Evolutionary conservation across 1,140 invertebrate genomes (phyloP), one percentile per base, ranked within the genome.

Genomic region (Zelostemma sp.): DNA sequence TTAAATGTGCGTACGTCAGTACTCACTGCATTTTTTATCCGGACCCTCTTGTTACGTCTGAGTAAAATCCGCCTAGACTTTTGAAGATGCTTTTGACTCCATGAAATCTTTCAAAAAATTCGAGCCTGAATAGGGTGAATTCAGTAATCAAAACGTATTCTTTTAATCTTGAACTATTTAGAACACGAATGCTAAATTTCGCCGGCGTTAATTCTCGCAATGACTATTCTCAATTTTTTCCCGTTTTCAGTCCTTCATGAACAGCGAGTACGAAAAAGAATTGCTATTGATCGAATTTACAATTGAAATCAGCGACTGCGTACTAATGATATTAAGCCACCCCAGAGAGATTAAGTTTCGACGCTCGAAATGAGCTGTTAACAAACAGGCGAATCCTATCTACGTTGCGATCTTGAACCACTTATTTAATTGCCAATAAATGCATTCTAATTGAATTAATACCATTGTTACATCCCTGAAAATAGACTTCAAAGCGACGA

Each of bases 251-350:
- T n/a, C n/a, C n/a, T n/a, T n/a, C n/a, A n/a, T n/a, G n/a, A n/a
- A n/a, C n/a, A n/a, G n/a, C n/a, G n/a, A n/a, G n/a, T n/a, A n/a
- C n/a, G n/a, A n/a, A n/a, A n/a, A n/a, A n/a, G n/a, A 28, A 61
- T 54, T 54, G 54, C 43, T 53, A 54, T 61, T 61, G 49, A 61
- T 54, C 49, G 15, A 54, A 54, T 61, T 54, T 61, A 61, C 58
- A 61, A 61, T 61, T 61, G 53, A 54, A 61, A 61, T 61, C 38
- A 61, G 49, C 40, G 33, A 17, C 40, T 43, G 25, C 28, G 38
- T 48, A 54, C 58, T 61, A 61, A 61, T 61, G 58, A 54, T 54
- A 41, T 54, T 48, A 48, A 61, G 43, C 58, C 43, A 41, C 40
- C 49, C 58, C 35, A 61, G 48, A 38, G 25, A 60, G 58, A 59